Base-by-base conservation (phyloP, 2,797 vertebrate species). In the Vipera latastei region DNA sequence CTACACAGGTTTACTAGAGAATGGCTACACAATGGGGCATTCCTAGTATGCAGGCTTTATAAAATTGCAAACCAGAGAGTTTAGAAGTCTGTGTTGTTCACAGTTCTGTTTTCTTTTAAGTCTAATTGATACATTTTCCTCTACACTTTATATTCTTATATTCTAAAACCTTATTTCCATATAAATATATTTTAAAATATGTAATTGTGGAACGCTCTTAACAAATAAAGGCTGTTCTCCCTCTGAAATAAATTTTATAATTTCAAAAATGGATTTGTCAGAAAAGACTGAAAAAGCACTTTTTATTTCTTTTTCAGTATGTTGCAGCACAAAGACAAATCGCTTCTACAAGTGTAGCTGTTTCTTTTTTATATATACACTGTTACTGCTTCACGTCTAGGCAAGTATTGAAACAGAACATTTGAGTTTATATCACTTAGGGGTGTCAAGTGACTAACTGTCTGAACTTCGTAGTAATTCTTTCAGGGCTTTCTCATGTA, bases 291-390 rank as follows among this genome's bases (percentile, higher is more conserved):
- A n/a, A 95, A 97, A 96, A 65, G 2, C 78, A 89, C 12, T 92
- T 88, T 92, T 93, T 92, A 78, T 61, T 65, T 92, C 26, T 93
- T 91, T 97, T 96, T 57, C 95, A 98, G 98, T 96, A 97, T 98
- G 97, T 97, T 98, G 97, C 97, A 97, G 96, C 97, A 98, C 94
- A 98, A 97, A 96, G 97, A 97, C 95, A 98, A 97, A 93, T 97
- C 97, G 26, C 97, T 98, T 96, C 97, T 98, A 97, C 97, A 98
- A 96, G 98, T 97, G 97, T 98, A 98, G 97, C 94, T 96, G 96
- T 96, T 97, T 94, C 94, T 97, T 97, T 94, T 97, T 92, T 96
- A 89, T 90, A 94, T 96, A 96, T 96, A 97, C 97, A 97, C 97
- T 98, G 98, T 98, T 98, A 97, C 97, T 96, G 92, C 97, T 97